These are phyloP conservation scores for Erethizon dorsatum DNA, from an alignment of 2,797 vertebrate genomes.

Conservation along the genomic window DNA sequence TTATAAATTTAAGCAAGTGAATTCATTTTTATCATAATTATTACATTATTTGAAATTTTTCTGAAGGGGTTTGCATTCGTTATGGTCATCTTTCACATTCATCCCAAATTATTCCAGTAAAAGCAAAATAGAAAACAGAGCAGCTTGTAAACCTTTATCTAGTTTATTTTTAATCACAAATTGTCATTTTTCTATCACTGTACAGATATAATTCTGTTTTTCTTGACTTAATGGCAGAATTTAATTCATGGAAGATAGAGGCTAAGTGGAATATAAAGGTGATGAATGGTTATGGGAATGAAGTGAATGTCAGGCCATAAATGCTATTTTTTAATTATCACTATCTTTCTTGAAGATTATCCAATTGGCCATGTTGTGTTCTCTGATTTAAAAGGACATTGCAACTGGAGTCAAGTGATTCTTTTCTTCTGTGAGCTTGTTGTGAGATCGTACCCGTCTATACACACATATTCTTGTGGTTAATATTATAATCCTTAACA, in stretches of 20 bases:
- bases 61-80: neutral
- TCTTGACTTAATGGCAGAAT: constrained; percentile 1
- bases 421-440: constrained; percentile 46
- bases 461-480: neutral
- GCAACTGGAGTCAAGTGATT: neutral
- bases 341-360: constrained; percentile 34
- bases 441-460: neutral
- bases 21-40: constrained; percentile 11
- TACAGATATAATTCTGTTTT: constrained; percentile 9
- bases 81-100: constrained; percentile 13
- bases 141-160: neutral
- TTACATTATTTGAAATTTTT: constrained; percentile 44
- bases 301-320: constrained; percentile 13
- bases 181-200: constrained; percentile 46
- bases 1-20: neutral
- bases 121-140: neutral
- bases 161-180: constrained; percentile 60
- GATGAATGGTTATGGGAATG: constrained; percentile 33
- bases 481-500: neutral
- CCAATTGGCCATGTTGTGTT: constrained; percentile 11
- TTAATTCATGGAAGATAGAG: constrained; percentile 28
- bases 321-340: constrained; percentile 33
- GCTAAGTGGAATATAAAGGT: constrained; percentile 55
- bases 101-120: neutral
- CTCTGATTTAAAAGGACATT: neutral